Evolutionary conservation across 1,140 invertebrate species (phyloP), one percentile per base, ranked within the genome.

Genomic region (Euura saliciscinereae): DNA sequence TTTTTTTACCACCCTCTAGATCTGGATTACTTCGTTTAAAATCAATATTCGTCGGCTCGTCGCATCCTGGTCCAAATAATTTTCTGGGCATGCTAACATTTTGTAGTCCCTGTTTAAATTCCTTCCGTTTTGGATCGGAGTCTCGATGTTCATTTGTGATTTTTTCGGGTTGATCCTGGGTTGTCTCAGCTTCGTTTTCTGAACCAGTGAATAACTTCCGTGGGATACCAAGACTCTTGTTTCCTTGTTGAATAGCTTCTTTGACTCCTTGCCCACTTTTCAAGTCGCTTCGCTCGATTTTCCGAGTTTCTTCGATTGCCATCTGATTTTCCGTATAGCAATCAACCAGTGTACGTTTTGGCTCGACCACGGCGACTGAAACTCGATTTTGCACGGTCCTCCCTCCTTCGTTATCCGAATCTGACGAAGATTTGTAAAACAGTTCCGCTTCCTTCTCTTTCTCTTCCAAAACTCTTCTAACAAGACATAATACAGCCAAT

Each of bases 371-470:
- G 11, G 45, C 5, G 44, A 42, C 44, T 42, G n/a, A 44, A 43
- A 73, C 3, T 11, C 44, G 2, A 65, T 66, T n/a, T 28, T 42
- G 13, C 68, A 68, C 67, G 13, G 8, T 42, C 43, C 59, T 67
- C 28, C 77, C 68, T 65, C 28, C 66, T 67, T 86, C 85, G 44
- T 83, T 80, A 66, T 86, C 84, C 6, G 85, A 87, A 73, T 87
- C 85, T 4, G 83, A 59, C 5, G 51, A 84, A 7, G 85, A 87
- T 68, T 85, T 82, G 43, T 83, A 87, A 78, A 87, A 88, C 11
- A 74, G 43, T 77, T 85, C 82, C 11, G 81, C 85, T 73, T 88
- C 86, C 77, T 83, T 84, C 76, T 86, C 82, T 70, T 85, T 87
- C 72, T 86, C 84, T 70, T 84, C 77, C 3, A 85, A 73, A 2